These are phyloP conservation scores for Dolichallabes microphthalmus DNA, from an alignment of 2,113 vertebrate species.

Conservation along the genomic window DNA sequence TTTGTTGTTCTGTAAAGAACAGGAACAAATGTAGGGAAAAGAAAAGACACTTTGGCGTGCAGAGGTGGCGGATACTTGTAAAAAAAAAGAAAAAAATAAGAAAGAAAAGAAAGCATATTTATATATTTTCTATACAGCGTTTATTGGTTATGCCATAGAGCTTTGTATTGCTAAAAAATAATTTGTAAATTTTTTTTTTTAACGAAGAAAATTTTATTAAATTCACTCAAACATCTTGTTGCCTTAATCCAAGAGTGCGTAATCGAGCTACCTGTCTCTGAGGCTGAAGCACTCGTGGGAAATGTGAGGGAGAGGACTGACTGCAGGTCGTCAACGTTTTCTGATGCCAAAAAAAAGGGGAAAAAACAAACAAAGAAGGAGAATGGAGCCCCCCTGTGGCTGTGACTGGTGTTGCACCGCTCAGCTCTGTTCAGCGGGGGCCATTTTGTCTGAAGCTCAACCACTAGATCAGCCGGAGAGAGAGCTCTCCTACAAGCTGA, in stretches of 20 bases:
- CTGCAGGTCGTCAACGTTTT: conserved; percentile 61
- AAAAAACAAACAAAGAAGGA: not conserved
- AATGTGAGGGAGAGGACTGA: conserved; percentile 64
- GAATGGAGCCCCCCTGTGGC: conserved; percentile 47
- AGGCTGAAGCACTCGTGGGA: conserved; percentile 67
- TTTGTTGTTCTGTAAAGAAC: conserved; percentile 71
- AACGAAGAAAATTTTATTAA: conserved; percentile 73
- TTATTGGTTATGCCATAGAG: conserved; percentile 91
- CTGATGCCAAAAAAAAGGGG: conserved; percentile 78
- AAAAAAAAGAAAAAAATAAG: conserved; percentile 72
- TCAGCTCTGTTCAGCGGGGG: conserved; percentile 23
- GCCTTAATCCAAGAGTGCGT: conserved; percentile 86
- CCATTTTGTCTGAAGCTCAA: conserved; percentile 56
- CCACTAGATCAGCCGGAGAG: conserved; percentile 25
- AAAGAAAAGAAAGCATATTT: conserved; percentile 84
- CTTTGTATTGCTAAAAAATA: conserved; percentile 86
- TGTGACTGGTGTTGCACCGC: conserved; percentile 22
- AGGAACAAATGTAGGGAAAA: conserved; percentile 50
- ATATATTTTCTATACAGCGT: conserved; percentile 99
- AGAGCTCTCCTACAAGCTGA: not conserved
- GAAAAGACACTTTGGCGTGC: conserved; percentile 49
- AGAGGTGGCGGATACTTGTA: conserved; percentile 78
- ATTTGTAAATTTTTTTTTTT: conserved; percentile 93
- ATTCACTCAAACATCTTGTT: conserved; percentile 86
- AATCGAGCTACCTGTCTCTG: conserved; percentile 63